Evolutionary conservation across 2,113 vertebrate species (phyloP).

Genomic region (Pantherophis guttatus): DNA sequence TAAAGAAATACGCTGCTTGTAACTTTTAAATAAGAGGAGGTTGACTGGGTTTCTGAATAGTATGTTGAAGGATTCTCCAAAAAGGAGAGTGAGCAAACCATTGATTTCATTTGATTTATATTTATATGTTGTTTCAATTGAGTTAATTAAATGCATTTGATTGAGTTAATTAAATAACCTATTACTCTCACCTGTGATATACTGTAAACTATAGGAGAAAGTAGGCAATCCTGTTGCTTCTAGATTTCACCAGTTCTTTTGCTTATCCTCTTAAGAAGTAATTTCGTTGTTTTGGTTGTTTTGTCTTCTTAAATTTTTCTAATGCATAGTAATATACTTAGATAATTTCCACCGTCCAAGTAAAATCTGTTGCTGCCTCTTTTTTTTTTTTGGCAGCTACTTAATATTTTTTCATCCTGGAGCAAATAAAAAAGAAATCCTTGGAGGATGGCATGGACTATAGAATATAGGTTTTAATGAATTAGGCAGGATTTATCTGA

Average conservation of each 20-base stretch:
- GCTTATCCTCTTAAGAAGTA: conserved; percentile 34
- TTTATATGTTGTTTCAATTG: neutral
- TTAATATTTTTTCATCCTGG: conserved; percentile 32
- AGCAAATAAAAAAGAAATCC: conserved; percentile 44
- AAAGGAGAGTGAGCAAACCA: neutral
- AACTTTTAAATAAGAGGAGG: neutral
- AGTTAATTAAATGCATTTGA: neutral
- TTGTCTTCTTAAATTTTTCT: conserved; percentile 52
- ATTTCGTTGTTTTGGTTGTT: conserved; percentile 42
- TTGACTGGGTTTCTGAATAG: neutral
- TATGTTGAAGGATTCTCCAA: neutral
- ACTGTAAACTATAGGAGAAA: neutral
- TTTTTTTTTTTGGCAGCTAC: conserved; percentile 8
- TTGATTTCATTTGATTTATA: neutral
- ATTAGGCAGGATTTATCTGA: conserved; percentile 53
- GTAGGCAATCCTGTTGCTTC: conserved; percentile 16
- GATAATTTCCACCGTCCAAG: conserved; percentile 39
- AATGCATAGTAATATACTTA: conserved; percentile 44
- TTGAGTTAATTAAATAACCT: neutral
- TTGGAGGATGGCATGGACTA: conserved; percentile 46
- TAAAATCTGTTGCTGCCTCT: conserved; percentile 28
- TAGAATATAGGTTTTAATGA: conserved; percentile 49
- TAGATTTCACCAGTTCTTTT: conserved; percentile 55
- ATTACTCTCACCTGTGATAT: conserved; percentile 35
- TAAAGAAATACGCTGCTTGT: neutral